Evolutionary conservation across 2,797 vertebrate species (phyloP).

Genomic region (Harpagifer antarcticus): DNA sequence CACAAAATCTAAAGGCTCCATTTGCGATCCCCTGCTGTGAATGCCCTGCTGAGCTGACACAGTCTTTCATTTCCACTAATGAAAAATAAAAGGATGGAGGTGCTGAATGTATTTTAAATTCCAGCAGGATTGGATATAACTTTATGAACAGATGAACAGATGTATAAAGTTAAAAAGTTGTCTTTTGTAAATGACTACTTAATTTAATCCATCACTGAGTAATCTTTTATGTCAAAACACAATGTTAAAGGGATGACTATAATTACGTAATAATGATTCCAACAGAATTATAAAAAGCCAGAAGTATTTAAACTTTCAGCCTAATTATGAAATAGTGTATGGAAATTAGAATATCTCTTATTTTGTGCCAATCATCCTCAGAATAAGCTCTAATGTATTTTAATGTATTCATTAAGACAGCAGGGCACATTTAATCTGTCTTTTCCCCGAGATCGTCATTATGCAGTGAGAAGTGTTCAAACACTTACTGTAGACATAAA

Average conservation of each 20-base stretch:
- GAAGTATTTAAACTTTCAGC: neutral
- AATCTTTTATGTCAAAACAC: slow-evolving; percentile 6
- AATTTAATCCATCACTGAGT: neutral
- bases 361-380: slow-evolving; percentile 6
- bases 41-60: slow-evolving; percentile 61
- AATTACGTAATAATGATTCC: neutral
- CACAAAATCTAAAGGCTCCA: slow-evolving; percentile 41
- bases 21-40: slow-evolving; percentile 34
- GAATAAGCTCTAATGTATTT: neutral
- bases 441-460: neutral
- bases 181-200: neutral
- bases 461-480: neutral
- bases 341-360: slow-evolving; percentile 3
- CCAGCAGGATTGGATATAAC: slow-evolving; percentile 10
- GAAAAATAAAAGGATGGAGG: slow-evolving; percentile 37
- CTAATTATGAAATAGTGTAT: slow-evolving; percentile 15
- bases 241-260: neutral
- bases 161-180: slow-evolving; percentile 8
- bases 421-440: neutral
- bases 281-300: slow-evolving; percentile 6
- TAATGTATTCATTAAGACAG: slow-evolving; percentile 9
- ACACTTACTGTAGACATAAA: neutral
- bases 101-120: slow-evolving; percentile 31
- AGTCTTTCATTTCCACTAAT: slow-evolving; percentile 40
- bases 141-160: neutral